These are phyloP conservation scores for Rhinoderma darwinii DNA, from an alignment of 2,113 vertebrate species.

Conservation along the genomic window DNA sequence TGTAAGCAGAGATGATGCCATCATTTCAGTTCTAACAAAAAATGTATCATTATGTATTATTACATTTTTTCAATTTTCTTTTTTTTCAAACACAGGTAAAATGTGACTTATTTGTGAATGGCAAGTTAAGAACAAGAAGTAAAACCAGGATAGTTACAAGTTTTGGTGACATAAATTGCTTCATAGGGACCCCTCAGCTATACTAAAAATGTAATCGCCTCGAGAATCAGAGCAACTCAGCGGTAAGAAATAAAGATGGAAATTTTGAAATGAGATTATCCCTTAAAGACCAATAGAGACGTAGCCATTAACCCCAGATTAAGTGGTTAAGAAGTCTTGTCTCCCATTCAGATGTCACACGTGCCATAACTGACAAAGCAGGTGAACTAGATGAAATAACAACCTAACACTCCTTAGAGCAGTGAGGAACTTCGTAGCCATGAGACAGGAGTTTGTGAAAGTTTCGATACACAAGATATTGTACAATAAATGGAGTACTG, in stretches of 20 bases:
- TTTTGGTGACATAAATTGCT: not conserved
- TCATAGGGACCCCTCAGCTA: not conserved
- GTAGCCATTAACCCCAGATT: slow-evolving; percentile 45
- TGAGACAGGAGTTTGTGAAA: not conserved
- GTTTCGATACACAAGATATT: not conserved
- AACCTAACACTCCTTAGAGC: not conserved
- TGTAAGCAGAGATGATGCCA: not conserved
- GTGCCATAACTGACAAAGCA: slow-evolving; percentile 29
- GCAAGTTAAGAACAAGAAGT: not conserved
- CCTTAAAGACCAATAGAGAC: slow-evolving; percentile 14
- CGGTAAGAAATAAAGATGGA: slow-evolving; percentile 2
- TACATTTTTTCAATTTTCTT: no score
- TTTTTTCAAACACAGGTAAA: not conserved
- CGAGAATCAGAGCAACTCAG: not conserved
- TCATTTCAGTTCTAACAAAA: not conserved
- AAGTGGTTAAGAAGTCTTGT: slow-evolving; percentile 15
- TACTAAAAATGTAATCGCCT: not conserved
- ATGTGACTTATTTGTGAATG: not conserved
- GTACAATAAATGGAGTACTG: no score
- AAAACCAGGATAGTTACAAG: not conserved
- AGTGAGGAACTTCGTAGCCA: not conserved
- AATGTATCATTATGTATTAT: not conserved
- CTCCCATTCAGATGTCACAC: slow-evolving; percentile 3
- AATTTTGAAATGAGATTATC: slow-evolving; percentile 27
- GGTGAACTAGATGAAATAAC: not conserved